Evolutionary conservation across 1,140 invertebrate species (phyloP), one percentile per base, ranked within the genome.

Genomic region (Adelges cooleyi): DNA sequence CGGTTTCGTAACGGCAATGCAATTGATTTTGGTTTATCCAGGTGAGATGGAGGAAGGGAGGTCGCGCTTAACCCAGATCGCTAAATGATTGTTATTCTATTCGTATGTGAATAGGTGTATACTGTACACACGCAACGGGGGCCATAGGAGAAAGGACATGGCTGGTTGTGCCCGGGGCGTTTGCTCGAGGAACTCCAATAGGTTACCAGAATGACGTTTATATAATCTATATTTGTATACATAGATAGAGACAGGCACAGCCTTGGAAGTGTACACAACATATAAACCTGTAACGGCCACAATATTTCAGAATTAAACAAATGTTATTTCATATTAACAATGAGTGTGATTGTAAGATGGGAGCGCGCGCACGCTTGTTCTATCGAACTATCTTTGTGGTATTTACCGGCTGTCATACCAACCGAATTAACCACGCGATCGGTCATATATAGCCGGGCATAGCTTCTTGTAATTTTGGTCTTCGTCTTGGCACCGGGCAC

Each of bases 41-140:
- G 11, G 11, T 11, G 29, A 33, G 11, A 33, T 6, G 11, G 23
- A 33, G 40, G 23, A 9, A 22, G 29, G 40, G 1, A n/a, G 18
- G 8, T 22, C 27, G 15, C 25, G n/a, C 25, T 62, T 62, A 62
- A 62, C 56, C 56, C 15, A 62, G 56, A 62, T 62, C 46, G 44
- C 23, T 29, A 44, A 48, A 48, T 46, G 25, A 62, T 62, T 62
- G 53, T 59, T 44, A 46, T 59, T 62, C 46, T 59, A 18, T 48
- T 20, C 18, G 20, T 36, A 29, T 48, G 33, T 33, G 27, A 48
- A 33, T 48, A 33, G 29, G 5, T 6, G 29, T 33, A 33, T 33
- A 33, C 11, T 48, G 22, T 44, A 59, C 42, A 13, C 6, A 9
- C 1, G 0, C 15, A 17, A 10, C 2, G 36, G 23, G 15, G 25